Percentiles rank a stretch among this genome's conserved stretches.
Evolutionary conservation across 2,113 vertebrate genomes (phyloP).

Genomic region (Alectura lathami): DNA sequence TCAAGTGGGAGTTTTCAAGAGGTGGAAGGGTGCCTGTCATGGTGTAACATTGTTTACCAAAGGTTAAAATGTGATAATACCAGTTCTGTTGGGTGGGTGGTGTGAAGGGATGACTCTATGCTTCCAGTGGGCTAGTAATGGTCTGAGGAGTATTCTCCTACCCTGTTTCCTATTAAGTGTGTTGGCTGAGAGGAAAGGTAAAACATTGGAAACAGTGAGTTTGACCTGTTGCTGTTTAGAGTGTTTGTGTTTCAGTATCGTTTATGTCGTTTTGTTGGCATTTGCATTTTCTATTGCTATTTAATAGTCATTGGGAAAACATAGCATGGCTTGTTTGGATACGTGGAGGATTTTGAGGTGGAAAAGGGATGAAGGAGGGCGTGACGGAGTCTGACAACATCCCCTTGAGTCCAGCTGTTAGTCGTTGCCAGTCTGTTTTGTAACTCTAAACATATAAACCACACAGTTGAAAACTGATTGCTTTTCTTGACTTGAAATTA

Average conservation of each 20-base stretch:
- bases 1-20: not conserved
- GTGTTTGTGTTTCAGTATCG: not conserved
- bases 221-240: not conserved
- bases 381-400: not conserved
- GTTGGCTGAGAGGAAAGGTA: not conserved
- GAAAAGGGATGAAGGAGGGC: not conserved
- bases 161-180: not conserved
- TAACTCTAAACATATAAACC: not conserved
- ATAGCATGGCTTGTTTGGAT: not conserved
- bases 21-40: not conserved
- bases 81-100: not conserved
- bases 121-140: not conserved
- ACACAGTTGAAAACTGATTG: not conserved
- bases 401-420: not conserved
- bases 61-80: not conserved
- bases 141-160: not conserved
- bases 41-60: not conserved
- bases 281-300: constrained; percentile 24
- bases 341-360: not conserved
- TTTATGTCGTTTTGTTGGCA: not conserved
- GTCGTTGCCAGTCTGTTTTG: not conserved
- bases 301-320: not conserved
- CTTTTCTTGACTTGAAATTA: constrained; percentile 2
- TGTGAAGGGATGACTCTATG: not conserved
- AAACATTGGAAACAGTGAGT: not conserved